Evolutionary conservation across 1,140 invertebrate genomes (phyloP).

Genomic region (Tetragnatha versicolor): DNA sequence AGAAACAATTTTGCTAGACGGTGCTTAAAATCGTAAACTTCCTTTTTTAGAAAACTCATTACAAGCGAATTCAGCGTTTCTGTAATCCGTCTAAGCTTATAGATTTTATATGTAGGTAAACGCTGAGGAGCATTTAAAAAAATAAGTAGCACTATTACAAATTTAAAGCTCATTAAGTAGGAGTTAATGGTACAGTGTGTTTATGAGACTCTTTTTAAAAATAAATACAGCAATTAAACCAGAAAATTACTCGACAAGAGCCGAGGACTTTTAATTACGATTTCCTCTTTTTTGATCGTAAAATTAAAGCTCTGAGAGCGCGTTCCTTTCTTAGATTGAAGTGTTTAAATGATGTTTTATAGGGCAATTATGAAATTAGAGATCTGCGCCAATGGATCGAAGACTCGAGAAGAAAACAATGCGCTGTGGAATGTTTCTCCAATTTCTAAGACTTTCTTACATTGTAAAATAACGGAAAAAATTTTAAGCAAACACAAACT

Average conservation of each 20-base stretch:
- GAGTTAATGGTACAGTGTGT: conserved; percentile 6
- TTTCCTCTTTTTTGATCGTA: conserved; percentile 8
- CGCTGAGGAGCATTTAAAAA: neutral
- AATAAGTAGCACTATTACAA: neutral
- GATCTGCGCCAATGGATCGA: no score
- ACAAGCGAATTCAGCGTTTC: no score
- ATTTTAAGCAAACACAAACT: no score
- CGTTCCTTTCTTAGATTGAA: neutral
- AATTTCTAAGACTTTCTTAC: no score
- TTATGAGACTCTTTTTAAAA: conserved; percentile 2
- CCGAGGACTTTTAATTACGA: conserved; percentile 15
- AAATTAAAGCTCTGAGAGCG: neutral
- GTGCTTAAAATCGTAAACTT: no score
- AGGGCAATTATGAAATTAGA: neutral
- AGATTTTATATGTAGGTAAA: neutral
- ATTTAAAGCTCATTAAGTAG: conserved; percentile 1
- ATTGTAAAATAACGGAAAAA: no score
- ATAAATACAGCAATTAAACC: conserved; percentile 7
- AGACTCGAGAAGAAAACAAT: no score
- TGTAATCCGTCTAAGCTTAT: no score
- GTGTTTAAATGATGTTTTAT: neutral
- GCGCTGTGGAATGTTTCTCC: no score
- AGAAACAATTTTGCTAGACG: no score
- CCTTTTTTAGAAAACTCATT: no score
- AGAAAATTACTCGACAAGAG: conserved; percentile 5